Conservation (phyloP, 2,797 vertebrate genomes). For the Tinamus major region DNA sequence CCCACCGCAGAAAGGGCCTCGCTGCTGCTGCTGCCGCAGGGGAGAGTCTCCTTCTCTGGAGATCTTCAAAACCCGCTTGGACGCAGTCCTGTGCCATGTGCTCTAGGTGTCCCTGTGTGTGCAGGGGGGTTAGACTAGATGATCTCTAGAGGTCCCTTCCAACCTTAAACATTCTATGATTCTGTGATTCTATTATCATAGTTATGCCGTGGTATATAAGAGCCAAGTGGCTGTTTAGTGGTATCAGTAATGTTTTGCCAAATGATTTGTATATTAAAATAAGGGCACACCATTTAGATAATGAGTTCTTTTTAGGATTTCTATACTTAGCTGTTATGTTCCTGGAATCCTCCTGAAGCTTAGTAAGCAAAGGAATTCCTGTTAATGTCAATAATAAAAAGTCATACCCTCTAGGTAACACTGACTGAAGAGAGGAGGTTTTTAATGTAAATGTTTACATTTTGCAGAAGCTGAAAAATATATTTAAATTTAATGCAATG, state of each 20-base stretch:
- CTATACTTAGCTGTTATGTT: background rate
- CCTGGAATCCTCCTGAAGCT: background rate
- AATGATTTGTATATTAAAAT: conserved; percentile 4
- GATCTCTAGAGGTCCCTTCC: no score
- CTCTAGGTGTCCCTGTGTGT: no score
- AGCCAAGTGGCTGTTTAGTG: conserved; percentile 8
- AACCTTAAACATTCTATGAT: no score
- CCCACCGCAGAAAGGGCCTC: no score
- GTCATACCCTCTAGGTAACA: background rate
- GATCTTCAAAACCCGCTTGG: no score
- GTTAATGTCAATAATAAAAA: background rate
- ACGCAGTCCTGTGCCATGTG: no score
- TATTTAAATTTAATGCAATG: background rate
- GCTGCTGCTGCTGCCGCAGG: no score
- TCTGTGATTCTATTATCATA: no score
- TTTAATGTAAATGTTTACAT: background rate
- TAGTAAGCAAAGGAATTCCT: background rate
- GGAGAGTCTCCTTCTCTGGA: no score
- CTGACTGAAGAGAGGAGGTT: background rate
- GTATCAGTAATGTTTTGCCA: conserved; percentile 35
- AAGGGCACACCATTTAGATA: background rate
- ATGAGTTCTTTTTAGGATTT: conserved; percentile 19
- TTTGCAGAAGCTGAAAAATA: background rate
- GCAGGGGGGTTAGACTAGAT: no score
- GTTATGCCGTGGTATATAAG: background rate